Base-by-base conservation (phyloP, 2,113 vertebrate species). In the Equus quagga region DNA sequence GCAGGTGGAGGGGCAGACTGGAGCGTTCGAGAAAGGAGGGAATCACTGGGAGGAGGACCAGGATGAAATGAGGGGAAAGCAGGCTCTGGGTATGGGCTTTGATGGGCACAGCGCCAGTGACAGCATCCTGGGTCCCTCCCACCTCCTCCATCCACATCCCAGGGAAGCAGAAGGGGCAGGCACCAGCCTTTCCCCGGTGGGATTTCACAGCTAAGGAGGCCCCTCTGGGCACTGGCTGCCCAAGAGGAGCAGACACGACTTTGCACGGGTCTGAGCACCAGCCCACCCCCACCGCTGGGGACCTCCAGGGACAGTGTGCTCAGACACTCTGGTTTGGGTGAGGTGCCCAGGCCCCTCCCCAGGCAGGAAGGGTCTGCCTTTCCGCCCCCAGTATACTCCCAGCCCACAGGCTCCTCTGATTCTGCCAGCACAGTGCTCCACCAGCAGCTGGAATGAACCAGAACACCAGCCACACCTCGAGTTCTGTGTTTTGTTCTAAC, bases 41-140 rank as follows among this genome's bases (percentile, higher is more conserved):
- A 33, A 18, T n/a, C 65, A 8, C 65, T 18, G 1, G 24, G 36
- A 62, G 62, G 56, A 81, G 24, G 79, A 5, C 18, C 24, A 28
- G 80, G 58, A 31, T 44, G 24, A 65, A 31, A n/a, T 2, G 0
- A 15, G 14, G 60, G 15, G 62, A 11, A 46, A 4, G 7, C 4
- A 31, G 46, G 46, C 28, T 17, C 41, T 24, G 81, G 26, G 8
- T 49, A 60, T 6, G 21, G 21, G 51, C 65, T 28, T 65, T 14
- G 64, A 33, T 67, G 64, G 28, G 33, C 64, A 33, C 4, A 51
- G 44, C 19, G 3, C 62, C 8, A 0, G 46, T 14, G 62, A 51
- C 36, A 3, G 60, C 36, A 28, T 46, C 58, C 60, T 28, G 80
- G 17, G 8, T 21, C 67, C 10, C 58, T 60, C 19, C 58, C 21